These are phyloP conservation scores for Tor tambroides DNA, from an alignment of 2,113 vertebrate species.

Conservation along the genomic window DNA sequence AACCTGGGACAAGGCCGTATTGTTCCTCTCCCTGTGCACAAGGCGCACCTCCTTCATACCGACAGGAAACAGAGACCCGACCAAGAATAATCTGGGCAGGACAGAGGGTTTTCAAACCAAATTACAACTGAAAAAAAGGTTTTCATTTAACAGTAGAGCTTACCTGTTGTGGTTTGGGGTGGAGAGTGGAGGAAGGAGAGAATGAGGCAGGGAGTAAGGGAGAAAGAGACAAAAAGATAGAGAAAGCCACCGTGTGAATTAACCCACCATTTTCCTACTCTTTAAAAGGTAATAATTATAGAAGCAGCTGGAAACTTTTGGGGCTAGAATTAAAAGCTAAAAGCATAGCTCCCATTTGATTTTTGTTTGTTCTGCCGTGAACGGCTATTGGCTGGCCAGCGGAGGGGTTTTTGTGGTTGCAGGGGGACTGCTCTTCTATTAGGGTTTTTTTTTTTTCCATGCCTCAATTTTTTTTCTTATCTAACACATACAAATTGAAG, in stretches of 20 bases:
- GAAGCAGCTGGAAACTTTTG: slow-evolving; percentile 74
- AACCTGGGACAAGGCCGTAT: slow-evolving; percentile 65
- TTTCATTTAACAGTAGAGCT: slow-evolving; percentile 56
- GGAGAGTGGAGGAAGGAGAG: slow-evolving; percentile 64
- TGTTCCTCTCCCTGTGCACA: slow-evolving; percentile 71
- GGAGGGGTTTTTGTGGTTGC: slow-evolving; percentile 43
- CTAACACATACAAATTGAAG: slow-evolving; percentile 81
- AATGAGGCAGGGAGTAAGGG: slow-evolving; percentile 56
- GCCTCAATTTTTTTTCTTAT: slow-evolving; percentile 68
- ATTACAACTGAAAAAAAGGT: slow-evolving; percentile 59
- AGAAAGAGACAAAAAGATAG: slow-evolving; percentile 35
- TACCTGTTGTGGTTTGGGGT: slow-evolving; percentile 59
- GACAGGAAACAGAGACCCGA: slow-evolving; percentile 63
- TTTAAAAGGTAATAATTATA: slow-evolving; percentile 76
- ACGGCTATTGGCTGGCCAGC: slow-evolving; percentile 62
- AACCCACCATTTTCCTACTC: slow-evolving; percentile 72
- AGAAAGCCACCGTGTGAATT: slow-evolving; percentile 67
- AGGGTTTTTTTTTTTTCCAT: slow-evolving; percentile 45
- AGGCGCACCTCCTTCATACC: slow-evolving; percentile 66
- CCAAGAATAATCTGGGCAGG: slow-evolving; percentile 61
- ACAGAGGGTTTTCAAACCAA: slow-evolving; percentile 66
- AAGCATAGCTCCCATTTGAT: slow-evolving; percentile 66
- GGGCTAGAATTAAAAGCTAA: slow-evolving; percentile 68
- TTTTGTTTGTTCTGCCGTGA: slow-evolving; percentile 67
- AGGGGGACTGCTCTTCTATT: slow-evolving; percentile 57